Evolutionary conservation across 1,140 invertebrate species (phyloP).

Genomic region (Lanistes nyassanus): DNA sequence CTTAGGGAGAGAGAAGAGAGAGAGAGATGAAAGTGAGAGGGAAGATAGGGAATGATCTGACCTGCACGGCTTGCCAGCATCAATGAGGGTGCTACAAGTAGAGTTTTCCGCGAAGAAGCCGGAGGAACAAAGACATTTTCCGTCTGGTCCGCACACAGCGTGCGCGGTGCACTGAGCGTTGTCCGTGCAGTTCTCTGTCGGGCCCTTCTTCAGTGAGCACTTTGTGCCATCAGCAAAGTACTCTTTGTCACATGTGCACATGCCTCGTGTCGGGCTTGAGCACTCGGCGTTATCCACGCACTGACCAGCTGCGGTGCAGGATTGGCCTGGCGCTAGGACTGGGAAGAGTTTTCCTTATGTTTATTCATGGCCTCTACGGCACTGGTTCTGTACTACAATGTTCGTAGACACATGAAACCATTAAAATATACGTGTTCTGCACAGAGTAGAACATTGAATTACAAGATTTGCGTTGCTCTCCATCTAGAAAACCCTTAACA

Average conservation of each 20-base stretch:
- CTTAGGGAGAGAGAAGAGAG: background rate
- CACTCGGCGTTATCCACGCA: slow-evolving; percentile 29
- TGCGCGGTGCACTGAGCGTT: slow-evolving; percentile 12
- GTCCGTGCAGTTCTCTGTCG: background rate
- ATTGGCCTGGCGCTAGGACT: background rate
- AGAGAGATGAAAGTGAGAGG: no score
- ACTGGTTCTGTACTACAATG: no score
- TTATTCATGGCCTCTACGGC: no score
- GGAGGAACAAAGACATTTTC: slow-evolving; percentile 6
- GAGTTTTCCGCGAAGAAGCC: slow-evolving; percentile 19
- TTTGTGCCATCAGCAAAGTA: background rate
- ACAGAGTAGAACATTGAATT: no score
- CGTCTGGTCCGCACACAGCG: slow-evolving; percentile 9
- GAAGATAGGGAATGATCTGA: no score
- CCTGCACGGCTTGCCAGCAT: slow-evolving; percentile 12
- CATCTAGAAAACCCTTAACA: no score
- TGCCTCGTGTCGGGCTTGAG: background rate
- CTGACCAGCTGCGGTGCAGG: slow-evolving; percentile 14
- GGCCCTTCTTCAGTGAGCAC: slow-evolving; percentile 6
- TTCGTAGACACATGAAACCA: no score
- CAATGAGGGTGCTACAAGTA: background rate
- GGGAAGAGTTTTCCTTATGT: no score
- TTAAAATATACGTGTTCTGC: no score
- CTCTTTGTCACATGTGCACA: slow-evolving; percentile 14
- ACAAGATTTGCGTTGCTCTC: no score